Percentiles rank a stretch among this genome's conserved stretches.
These are phyloP conservation scores for Paratrypauchen microcephalus DNA, from an alignment of 2,797 vertebrate genomes.

Conservation along the genomic window DNA sequence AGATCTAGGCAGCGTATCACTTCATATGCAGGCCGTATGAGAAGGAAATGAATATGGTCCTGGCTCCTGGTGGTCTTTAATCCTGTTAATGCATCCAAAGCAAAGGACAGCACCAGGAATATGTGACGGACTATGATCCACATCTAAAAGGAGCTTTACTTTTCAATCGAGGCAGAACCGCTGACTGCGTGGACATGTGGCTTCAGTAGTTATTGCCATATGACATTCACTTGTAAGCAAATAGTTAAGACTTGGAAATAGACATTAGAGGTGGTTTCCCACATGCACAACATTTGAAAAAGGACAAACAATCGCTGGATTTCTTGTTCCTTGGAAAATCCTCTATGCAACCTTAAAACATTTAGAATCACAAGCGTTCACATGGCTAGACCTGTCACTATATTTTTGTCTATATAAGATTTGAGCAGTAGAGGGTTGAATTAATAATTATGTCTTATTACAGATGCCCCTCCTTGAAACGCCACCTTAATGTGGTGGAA, in stretches of 20 bases:
- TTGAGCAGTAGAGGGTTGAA: too few relatives aligned
- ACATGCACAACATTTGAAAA: too few relatives aligned
- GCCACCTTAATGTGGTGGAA: too few relatives aligned
- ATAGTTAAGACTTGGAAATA: slow-evolving; percentile 35
- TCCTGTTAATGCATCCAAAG: slow-evolving; percentile 71
- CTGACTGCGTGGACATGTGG: slow-evolving; percentile 39
- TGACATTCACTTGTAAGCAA: slow-evolving; percentile 30
- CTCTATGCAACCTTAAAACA: background rate
- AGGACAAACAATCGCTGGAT: too few relatives aligned
- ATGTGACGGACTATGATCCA: slow-evolving; percentile 39
- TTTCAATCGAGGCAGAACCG: slow-evolving; percentile 51
- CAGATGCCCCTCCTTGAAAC: too few relatives aligned
- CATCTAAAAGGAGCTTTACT: slow-evolving; percentile 47
- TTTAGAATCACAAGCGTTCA: slow-evolving; percentile 3
- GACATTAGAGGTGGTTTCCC: background rate
- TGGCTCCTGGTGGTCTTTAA: slow-evolving; percentile 68
- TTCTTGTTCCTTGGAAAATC: too few relatives aligned
- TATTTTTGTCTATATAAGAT: too few relatives aligned
- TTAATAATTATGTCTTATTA: too few relatives aligned
- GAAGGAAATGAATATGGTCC: slow-evolving; percentile 67
- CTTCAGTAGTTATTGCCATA: slow-evolving; percentile 44
- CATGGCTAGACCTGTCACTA: too few relatives aligned
- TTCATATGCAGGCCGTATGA: slow-evolving; percentile 44
- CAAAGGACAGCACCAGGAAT: slow-evolving; percentile 50
- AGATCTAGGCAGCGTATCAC: slow-evolving; percentile 54